These are phyloP conservation scores for Sthenelais limicola DNA, from an alignment of 2,888 invertebrate genomes.

Conservation along the genomic window DNA sequence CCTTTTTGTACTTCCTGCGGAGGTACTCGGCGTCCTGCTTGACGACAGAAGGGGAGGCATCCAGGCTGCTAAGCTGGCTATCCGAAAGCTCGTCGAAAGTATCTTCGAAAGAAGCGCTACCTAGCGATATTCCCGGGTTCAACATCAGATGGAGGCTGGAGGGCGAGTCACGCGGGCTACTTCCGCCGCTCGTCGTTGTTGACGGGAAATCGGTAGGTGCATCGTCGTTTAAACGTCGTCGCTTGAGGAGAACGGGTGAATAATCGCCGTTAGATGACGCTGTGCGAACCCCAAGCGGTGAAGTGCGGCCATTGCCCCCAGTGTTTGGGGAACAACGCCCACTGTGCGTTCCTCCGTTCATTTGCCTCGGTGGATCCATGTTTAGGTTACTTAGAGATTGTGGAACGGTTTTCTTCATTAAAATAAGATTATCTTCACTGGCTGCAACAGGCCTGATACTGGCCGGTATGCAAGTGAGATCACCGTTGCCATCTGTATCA, in stretches of 20 bases:
- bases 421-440: conserved; percentile 15
- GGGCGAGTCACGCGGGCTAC: conserved; percentile 24
- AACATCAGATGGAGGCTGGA: conserved; percentile 12
- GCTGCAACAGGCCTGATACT: too few relatives aligned
- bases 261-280: conserved; percentile 31
- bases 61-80: conserved; percentile 34
- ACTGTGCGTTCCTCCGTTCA: not conserved
- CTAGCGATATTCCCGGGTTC: conserved; percentile 12
- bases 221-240: conserved; percentile 39
- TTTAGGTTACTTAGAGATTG: conserved; percentile 5
- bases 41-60: not conserved
- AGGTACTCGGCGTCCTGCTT: not conserved
- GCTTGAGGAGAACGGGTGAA: conserved; percentile 32
- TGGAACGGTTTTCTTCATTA: conserved; percentile 5
- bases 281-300: conserved; percentile 22
- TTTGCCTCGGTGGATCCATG: not conserved
- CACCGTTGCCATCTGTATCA: too few relatives aligned
- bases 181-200: conserved; percentile 14
- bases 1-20: conserved; percentile 49
- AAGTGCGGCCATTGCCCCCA: not conserved
- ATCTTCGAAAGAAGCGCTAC: conserved; percentile 7
- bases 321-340: conserved; percentile 20
- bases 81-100: conserved; percentile 41
- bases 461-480: too few relatives aligned
- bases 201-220: not conserved